Base-by-base conservation (phyloP, 1,140 invertebrate genomes). In the Matsumurasca onukii region DNA sequence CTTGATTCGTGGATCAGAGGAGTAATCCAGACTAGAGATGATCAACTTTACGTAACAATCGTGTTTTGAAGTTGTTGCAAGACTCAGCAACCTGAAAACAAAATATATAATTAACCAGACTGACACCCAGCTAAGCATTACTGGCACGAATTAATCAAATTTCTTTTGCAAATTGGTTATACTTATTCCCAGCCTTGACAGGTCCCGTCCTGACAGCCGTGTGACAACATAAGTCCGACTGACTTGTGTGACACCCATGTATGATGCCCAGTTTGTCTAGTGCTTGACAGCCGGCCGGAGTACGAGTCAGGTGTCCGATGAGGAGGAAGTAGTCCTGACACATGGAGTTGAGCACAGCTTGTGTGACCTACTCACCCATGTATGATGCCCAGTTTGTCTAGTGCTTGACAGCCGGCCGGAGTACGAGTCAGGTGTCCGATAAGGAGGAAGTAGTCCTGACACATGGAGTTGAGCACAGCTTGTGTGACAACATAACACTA, bases 321-420 rank as follows among this genome's bases (percentile, higher is more conserved):
- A 97, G 93, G 1, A 98, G 81, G 78, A 98, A 98, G 81, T 98
- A 98, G 78, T 91, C 90, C 78, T 97, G 94, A 77, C 92, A 93
- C 77, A 94, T 90, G 3, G 93, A 95, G 71, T 89, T 93, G 61
- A 87, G 85, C 82, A 98, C 88, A 76, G 93, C 90, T 69, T 90
- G 87, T 0, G 94, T n/a, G n/a, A n/a, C n/a, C n/a, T n/a, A 39
- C 34, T 39, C 79, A 89, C 88, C 85, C 82, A 72, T 91, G 86
- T 76, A 94, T 89, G 64, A 97, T 84, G 57, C 89, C 87, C 20
- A 90, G 88, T 70, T 88, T 88, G 55, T 93, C 89, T 17, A 98
- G 86, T 67, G 90, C 81, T 65, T 84, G 84, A 30, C 89, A 82
- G 0, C 94, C 95, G 59, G 86, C 85, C 45, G 82, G 81, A n/a